Base-by-base conservation (phyloP, 1,140 invertebrate species). In the Sycophaga agraensis region DNA sequence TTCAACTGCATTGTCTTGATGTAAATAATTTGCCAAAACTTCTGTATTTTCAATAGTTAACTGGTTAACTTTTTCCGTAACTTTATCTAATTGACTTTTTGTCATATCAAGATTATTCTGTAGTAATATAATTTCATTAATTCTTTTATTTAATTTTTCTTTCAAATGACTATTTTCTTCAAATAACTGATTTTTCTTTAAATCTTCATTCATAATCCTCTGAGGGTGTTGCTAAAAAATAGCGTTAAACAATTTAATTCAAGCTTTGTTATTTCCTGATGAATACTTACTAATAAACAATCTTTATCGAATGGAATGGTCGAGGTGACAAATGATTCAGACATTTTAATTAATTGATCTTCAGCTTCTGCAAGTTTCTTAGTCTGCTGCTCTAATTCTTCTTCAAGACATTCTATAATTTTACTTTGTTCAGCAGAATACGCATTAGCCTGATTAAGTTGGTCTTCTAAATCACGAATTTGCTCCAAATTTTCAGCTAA, bases 381-480 rank as follows among this genome's bases (percentile, higher is more conserved):
- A 6, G 40, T 64, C 39, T 74, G 68, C 11, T 40, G 40, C 28
- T 78, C 73, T 0, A 77, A n/a, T 58, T 69, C 69, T 0, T 73
- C 71, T 60, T 80, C 77, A 1, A 75, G 40, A 5, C 35, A 7
- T 16, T 79, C 78, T 0, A 66, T 64, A 3, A 60, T 17, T 54
- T 68, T 68, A 16, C 53, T 70, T 53, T 73, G 73, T 11, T 76
- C 66, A 6, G 66, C 60, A 0, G 74, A 69, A 63, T 71, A 74
- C 11, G 66, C 48, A 35, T 70, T 69, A 6, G 66, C 54, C 24
- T 71, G 21, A 9, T 65, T 68, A 2, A 79, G 24, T 34, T 78
- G 69, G 40, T 67, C 63, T 50, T 76, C 73, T 17, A 79, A 66
- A 31, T 79, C 75, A 5, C 55, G 60, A 14, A 76, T 70, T 19